Evolutionary conservation across 2,113 vertebrate species (phyloP), one percentile per base, ranked within the genome.

Genomic region (Narcine bancroftii): DNA sequence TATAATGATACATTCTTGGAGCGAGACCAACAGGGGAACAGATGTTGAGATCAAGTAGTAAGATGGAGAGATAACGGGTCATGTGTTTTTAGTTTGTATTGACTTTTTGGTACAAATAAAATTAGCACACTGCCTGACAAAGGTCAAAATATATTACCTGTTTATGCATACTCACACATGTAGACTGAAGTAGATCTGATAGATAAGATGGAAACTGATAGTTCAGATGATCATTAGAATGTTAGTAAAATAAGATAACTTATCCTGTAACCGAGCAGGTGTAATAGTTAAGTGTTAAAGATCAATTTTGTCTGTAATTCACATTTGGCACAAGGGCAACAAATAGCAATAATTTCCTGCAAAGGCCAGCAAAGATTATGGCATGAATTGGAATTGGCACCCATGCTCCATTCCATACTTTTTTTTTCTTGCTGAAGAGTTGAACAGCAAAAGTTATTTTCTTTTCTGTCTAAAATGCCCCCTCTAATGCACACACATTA

Each of bases 31-130:
- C 63, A 69, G 7, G 33, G 50, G 29, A 63, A 87, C 29, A 63
- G 87, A 60, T 87, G 50, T 87, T 60, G 81, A 63, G 81, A 36
- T 33, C 17, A 87, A n/a, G 36, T 60, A 60, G 81, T 36, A 60
- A 87, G 33, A 50, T 53, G 60, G 53, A 36, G 60, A 87, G 53
- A 60, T 87, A 60, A 5, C 15, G 9, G 63, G 36, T 89, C 85
- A 66, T 89, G 85, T 65, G 60, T 65, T 89, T 89, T 89, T 42
- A 66, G 42, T 89, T 89, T 66, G n/a, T 66, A 65, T 87, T 87
- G 83, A 87, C 63, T 63, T 26, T 76, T 89, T 89, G 65, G 56
- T 45, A 42, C 19, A 2, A 45, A 85, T n/a, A 56, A n/a, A 89
- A n/a, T 60, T 19, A 65, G 36, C 56, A 65, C 53, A 66, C 36